Conservation (phyloP, 2,797 vertebrate genomes). For the Pogonophryne albipinna region DNA sequence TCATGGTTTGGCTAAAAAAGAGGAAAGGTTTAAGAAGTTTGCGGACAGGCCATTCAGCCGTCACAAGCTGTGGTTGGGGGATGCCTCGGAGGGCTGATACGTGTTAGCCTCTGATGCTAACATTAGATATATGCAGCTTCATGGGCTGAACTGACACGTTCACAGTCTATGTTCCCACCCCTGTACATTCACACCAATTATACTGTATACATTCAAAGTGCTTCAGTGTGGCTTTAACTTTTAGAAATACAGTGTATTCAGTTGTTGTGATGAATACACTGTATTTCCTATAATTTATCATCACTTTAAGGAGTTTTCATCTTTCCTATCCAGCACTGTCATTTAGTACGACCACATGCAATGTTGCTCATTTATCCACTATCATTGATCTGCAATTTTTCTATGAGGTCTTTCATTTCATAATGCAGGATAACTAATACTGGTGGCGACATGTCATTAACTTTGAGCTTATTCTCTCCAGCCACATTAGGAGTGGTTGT, state of each 20-base stretch:
- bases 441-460: conserved; percentile 11
- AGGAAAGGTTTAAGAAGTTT: background rate
- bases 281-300: too few species aligned
- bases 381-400: conserved; percentile 12
- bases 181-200: background rate
- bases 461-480: conserved; percentile 4
- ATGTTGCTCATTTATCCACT: background rate
- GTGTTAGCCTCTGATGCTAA: background rate
- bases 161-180: background rate
- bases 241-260: too few species aligned
- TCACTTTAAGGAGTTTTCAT: background rate
- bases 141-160: background rate
- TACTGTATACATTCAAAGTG: background rate
- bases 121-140: background rate
- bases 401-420: conserved; percentile 9
- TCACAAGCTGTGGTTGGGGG: background rate
- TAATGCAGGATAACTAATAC: background rate
- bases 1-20: background rate
- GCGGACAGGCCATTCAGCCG: background rate
- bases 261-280: too few species aligned
- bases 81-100: background rate
- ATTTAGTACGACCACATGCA: background rate
- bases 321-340: background rate
- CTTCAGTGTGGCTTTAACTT: background rate
- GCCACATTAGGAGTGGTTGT: background rate